Evolutionary conservation across 2,797 vertebrate species (phyloP).

Genomic region (Catharus ustulatus): DNA sequence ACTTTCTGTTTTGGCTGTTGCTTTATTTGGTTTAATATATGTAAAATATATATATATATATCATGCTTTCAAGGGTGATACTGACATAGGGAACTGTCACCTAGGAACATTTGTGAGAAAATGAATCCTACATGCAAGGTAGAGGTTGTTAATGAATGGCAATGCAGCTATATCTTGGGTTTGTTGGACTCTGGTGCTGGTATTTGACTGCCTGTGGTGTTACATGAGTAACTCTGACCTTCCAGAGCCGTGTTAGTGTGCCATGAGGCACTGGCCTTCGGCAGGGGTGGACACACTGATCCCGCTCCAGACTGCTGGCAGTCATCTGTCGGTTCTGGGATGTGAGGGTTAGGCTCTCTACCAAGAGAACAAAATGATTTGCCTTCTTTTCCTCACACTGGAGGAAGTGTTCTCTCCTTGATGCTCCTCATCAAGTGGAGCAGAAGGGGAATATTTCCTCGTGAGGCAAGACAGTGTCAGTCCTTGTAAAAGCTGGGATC

Average conservation of each 20-base stretch:
- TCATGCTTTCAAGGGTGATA: neutral
- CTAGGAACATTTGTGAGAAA: neutral
- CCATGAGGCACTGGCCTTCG: rapidly evolving
- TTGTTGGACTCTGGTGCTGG: neutral
- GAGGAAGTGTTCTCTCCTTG: neutral
- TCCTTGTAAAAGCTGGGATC: slow-evolving; percentile 8
- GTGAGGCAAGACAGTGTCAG: neutral
- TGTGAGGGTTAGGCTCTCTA: neutral
- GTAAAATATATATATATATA: neutral
- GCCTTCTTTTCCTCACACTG: neutral
- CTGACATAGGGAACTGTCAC: neutral
- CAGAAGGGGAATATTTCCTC: neutral
- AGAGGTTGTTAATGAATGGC: neutral
- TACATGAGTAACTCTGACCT: neutral
- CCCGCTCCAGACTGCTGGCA: neutral
- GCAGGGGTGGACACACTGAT: rapidly evolving
- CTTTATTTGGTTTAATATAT: neutral
- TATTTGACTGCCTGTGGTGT: neutral
- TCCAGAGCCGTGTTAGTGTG: rapidly evolving
- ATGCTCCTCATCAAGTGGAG: neutral
- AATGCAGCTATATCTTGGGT: neutral
- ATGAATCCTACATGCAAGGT: neutral
- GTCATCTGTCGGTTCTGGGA: rapidly evolving
- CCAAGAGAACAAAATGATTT: neutral
- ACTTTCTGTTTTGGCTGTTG: neutral